phyloP scores from a whole-genome alignment of 1,140 invertebrate genomes.

The Drosophila kikkawai region DNA sequence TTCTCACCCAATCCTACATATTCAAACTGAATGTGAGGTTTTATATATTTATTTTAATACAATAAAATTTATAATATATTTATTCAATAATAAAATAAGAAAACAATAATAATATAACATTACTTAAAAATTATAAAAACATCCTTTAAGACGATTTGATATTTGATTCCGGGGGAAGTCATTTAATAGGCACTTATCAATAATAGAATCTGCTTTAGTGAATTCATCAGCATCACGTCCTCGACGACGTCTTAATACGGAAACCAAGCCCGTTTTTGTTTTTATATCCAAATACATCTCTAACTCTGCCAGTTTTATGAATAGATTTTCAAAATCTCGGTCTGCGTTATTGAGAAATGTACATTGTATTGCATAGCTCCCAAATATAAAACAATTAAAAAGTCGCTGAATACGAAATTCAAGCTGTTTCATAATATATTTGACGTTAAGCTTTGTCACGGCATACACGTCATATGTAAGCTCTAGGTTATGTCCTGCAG shows the following conservation, averaged over 20 bases:
- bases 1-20: too few relatives aligned
- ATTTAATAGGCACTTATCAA: conserved; percentile 47
- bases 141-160: conserved; percentile 42
- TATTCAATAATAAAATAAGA: neutral
- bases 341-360: conserved; percentile 68
- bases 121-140: conserved; percentile 52
- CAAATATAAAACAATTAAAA: conserved; percentile 73
- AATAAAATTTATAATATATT: neutral
- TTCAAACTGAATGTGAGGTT: neutral
- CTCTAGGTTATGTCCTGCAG: conserved; percentile 41
- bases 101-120: conserved; percentile 8
- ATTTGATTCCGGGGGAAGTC: conserved; percentile 65
- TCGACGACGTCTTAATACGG: conserved; percentile 19
- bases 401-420: conserved; percentile 74
- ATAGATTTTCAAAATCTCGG: conserved; percentile 58
- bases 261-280: conserved; percentile 52
- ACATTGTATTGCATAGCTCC: conserved; percentile 55
- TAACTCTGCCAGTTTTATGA: conserved; percentile 61
- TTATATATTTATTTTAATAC: neutral
- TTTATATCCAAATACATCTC: conserved; percentile 68
- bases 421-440: conserved; percentile 68
- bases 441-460: conserved; percentile 65
- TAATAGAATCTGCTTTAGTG: neutral
- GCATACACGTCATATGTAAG: conserved; percentile 67
- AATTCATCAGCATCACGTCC: neutral